Conservation (phyloP, 1,140 invertebrate species). For the Bombus turneri region DNA sequence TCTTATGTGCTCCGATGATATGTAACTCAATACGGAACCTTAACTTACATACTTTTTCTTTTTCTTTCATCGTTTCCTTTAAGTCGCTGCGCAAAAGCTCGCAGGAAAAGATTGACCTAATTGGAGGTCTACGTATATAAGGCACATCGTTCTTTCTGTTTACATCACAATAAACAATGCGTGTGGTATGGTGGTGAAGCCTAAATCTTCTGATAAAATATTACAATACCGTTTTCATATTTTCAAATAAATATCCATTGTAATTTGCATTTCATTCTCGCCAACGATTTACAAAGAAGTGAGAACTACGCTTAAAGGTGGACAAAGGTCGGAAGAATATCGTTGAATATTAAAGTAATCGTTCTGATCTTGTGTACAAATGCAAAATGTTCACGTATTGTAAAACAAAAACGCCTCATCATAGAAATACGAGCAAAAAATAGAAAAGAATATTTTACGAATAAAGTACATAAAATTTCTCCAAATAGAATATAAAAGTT, state of each 20-base stretch:
- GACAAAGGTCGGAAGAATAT: constrained; percentile 4
- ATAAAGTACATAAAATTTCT: neutral
- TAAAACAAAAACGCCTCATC: neutral
- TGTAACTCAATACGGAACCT: neutral
- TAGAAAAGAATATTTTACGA: neutral
- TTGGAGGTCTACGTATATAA: constrained; percentile 64
- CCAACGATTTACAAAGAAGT: neutral
- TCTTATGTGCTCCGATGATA: constrained; percentile 1
- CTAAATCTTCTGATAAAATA: neutral
- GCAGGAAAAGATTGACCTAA: constrained; percentile 14
- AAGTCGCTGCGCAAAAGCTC: neutral
- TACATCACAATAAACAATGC: constrained; percentile 50
- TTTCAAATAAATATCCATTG: constrained; percentile 19
- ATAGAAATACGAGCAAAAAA: neutral
- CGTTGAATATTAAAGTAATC: neutral
- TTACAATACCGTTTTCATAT: neutral
- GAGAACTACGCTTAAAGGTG: neutral
- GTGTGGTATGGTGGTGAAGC: neutral
- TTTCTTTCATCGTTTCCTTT: neutral
- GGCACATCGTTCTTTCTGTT: constrained; percentile 66
- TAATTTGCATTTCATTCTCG: neutral
- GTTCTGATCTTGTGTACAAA: neutral
- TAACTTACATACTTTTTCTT: too few species aligned
- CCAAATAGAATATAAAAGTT: neutral
- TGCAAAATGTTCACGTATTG: neutral